Evolutionary conservation across 2,113 vertebrate species (phyloP), one percentile per base, ranked within the genome.

Genomic region (Heterochromis multidens): DNA sequence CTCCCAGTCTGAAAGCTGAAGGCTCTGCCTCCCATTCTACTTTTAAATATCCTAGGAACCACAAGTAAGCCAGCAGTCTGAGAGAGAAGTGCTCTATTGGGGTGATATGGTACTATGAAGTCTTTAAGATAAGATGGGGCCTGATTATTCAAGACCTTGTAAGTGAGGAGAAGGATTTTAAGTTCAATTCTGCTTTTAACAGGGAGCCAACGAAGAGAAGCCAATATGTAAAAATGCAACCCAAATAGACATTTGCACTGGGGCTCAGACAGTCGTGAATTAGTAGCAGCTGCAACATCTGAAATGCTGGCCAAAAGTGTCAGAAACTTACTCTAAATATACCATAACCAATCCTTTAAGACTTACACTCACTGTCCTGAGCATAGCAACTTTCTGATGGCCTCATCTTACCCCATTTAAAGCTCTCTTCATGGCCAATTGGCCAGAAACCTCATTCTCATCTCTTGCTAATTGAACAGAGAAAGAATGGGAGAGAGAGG

Each of bases 351-450:
- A 79, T 37, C 59, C 79, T 82, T 1, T 23, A 49, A 70, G 52
- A 88, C 59, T 83, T 77, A 67, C 25, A 82, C 49, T 54, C 72
- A 77, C 80, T 86, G 40, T 67, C 80, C 77, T 56, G 77, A 87
- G 77, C 61, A 60, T 40, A 79, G 79, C 83, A 84, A 80, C 88
- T 87, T 81, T 84, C 85, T 87, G 74, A 90, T 89, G 60, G 86
- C 72, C 89, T 91, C 89, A 82, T 91, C 84, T 89, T 80, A 79
- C 82, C 88, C 84, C 14, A 57, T 91, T 95, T 93, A 92, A 94
- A 92, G 83, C 92, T 93, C 85, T 95, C 93, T 95, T 95, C 95
- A 95, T 92, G 95, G 93, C 92, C 95, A 96, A 95, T 96, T 96
- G 95, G 92, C 92, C 93, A 88, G 90, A 93, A 90, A 85, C 89